A percentile compares a stretch with the other conserved stretches of the same genome.
Conservation (phyloP, 2,888 invertebrate species). For the Cerastoderma edule region DNA sequence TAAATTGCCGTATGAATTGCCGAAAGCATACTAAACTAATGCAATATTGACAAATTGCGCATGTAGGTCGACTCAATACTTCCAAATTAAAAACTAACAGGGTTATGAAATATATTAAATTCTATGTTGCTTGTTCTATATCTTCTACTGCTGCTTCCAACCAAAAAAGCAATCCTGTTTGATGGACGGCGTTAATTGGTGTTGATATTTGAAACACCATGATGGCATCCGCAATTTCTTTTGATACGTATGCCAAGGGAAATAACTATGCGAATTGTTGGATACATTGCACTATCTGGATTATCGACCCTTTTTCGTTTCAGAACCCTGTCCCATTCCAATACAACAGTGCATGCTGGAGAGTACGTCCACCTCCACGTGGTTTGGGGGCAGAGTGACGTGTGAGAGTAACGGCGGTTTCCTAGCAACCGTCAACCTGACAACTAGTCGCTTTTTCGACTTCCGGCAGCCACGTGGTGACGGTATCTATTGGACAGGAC, state of each 20-base stretch:
- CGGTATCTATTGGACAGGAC: constrained; percentile 51
- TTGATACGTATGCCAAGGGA: neutral
- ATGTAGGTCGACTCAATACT: no score
- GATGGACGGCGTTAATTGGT: no score
- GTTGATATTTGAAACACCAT: no score
- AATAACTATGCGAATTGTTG: neutral
- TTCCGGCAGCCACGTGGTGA: constrained; percentile 15
- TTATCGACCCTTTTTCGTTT: neutral
- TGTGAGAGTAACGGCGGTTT: constrained; percentile 41
- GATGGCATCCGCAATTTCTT: neutral
- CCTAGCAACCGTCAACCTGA: constrained; percentile 45
- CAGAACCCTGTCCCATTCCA: constrained; percentile 37
- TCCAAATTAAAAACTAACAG: no score
- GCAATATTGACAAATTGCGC: no score
- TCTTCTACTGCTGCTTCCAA: no score
- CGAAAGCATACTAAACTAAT: no score
- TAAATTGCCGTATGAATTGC: no score
- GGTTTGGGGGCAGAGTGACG: constrained; percentile 43
- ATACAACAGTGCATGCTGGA: constrained; percentile 36
- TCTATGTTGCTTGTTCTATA: no score
- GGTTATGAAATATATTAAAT: no score
- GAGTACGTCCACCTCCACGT: constrained; percentile 29
- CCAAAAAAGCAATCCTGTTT: no score
- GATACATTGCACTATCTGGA: no score
- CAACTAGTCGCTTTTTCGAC: constrained; percentile 40